Conservation (phyloP, 2,113 vertebrate species). For the Forbesichthys agassizii region DNA sequence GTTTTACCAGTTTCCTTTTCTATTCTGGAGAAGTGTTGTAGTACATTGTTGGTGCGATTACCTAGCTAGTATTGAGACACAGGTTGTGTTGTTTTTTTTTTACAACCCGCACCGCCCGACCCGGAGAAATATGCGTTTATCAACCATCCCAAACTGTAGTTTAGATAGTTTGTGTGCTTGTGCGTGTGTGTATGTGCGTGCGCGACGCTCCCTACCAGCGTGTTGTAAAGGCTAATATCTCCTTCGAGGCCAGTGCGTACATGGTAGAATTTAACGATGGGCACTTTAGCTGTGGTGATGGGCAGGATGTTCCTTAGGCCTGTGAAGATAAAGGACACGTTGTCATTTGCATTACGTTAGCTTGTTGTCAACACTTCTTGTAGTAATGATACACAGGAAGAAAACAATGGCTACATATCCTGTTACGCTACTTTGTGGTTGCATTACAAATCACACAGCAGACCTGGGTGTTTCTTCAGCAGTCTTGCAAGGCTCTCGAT, state of each 20-base stretch:
- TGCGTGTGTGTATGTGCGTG: background rate
- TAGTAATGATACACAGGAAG: too few relatives aligned
- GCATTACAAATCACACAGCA: background rate
- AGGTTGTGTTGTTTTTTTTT: too few relatives aligned
- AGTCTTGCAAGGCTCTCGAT: slow-evolving; percentile 89
- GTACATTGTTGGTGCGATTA: too few relatives aligned
- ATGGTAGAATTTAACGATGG: slow-evolving; percentile 94
- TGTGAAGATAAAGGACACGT: slow-evolving; percentile 44
- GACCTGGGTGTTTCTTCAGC: slow-evolving; percentile 89
- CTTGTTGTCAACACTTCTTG: background rate
- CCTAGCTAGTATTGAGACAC: too few relatives aligned
- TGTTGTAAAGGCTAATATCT: slow-evolving; percentile 96
- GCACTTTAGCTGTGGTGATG: slow-evolving; percentile 95
- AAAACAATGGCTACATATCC: too few relatives aligned
- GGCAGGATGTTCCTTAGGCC: slow-evolving; percentile 90
- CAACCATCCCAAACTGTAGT: too few relatives aligned
- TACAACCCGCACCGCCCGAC: too few relatives aligned
- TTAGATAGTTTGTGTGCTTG: background rate
- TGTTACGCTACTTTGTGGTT: too few relatives aligned
- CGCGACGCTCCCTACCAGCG: slow-evolving; percentile 76
- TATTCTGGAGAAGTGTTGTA: too few relatives aligned
- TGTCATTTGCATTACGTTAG: background rate
- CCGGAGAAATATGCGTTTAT: too few relatives aligned
- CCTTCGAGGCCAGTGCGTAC: slow-evolving; percentile 89
- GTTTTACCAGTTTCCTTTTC: too few relatives aligned